Evolutionary conservation across 2,888 invertebrate species (phyloP), one percentile per base, ranked within the genome.

Genomic region (Noctuana brunneofusca): DNA sequence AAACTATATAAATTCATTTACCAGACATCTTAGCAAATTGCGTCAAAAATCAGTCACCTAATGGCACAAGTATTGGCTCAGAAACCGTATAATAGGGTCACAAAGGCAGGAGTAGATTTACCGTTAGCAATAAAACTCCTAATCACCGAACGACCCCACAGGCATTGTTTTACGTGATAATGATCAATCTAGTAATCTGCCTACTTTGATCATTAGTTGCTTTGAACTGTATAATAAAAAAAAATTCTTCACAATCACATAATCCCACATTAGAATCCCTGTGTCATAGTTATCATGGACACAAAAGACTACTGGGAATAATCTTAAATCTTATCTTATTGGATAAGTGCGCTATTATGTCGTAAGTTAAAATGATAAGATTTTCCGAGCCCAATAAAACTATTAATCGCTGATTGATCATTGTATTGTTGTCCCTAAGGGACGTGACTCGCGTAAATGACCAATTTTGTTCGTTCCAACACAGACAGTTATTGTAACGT

Each of bases 391-490:
- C 18, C 18, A 43, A 43, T 43, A 43, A 18, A 43, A 43, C 18
- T 43, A 43, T 18, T 43, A 43, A 43, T 43, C 43, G 18, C 43
- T 18, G 43, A 43, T 18, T 43, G 43, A 18, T 43, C 43, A 43
- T 43, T 14, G 43, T 18, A 43, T 43, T 43, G 43, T 43, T 43
- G 43, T 18, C 43, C 18, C 43, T 18, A 11, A 43, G 11, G 11
- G 43, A 43, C 43, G 43, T 43, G 43, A 43, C 43, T 43, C 18
- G 43, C 18, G 43, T 43, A 18, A 43, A 43, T 43, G 43, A 43
- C 8, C 18, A 43, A 43, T 43, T 43, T 18, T 18, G 18, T 43
- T 43, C 43, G 9, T 11, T 43, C 43, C 43, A 43, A 43, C 18
- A 43, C 11, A 18, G 38, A 14, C 11, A 43, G 43, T 43, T 43